Base-by-base conservation (phyloP, 2,113 vertebrate species). In the Dolichallabes microphthalmus region DNA sequence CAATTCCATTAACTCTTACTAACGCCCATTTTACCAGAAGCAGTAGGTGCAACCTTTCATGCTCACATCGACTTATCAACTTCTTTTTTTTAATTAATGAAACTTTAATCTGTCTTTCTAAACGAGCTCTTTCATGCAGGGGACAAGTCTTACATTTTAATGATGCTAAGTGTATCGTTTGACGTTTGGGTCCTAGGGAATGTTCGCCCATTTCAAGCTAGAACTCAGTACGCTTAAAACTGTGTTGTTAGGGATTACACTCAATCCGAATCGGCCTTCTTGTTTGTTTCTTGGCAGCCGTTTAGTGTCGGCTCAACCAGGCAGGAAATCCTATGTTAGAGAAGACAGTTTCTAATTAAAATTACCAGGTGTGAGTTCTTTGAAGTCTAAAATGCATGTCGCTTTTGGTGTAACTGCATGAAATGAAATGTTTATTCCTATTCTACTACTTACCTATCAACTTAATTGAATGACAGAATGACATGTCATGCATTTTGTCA, bases 51-150 rank as follows among this genome's bases (percentile, higher is more conserved):
- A 27, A 57, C 79, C 11, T 60, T 86, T 60, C 87, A 88, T 87
- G 58, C 58, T 71, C n/a, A 25, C 35, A 50, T 50, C 35, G 4
- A 77, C 88, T 84, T 53, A 79, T 84, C 81, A 77, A 52, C 73
- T 63, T 78, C 61, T 57, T 71, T 77, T 52, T 20, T 77, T 86
- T 86, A 91, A 89, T 86, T 88, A 88, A 90, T 89, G 89, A 82
- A 87, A 86, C 84, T 7, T 45, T 45, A 45, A 45, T 75, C 55
- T 5, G 63, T 50, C 61, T 80, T 71, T 79, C 32, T 85, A 50
- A 84, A 86, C 64, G 80, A 68, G 85, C 86, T 80, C 78, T 45
- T 64, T 86, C 71, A 11, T 80, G 86, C 64, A 68, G 80, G 84
- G 74, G 85, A 35, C 30, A 53, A 57, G 55, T 58, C 50, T 66